Evolutionary conservation across 2,113 vertebrate genomes (phyloP).

Genomic region (Petromus typicus): DNA sequence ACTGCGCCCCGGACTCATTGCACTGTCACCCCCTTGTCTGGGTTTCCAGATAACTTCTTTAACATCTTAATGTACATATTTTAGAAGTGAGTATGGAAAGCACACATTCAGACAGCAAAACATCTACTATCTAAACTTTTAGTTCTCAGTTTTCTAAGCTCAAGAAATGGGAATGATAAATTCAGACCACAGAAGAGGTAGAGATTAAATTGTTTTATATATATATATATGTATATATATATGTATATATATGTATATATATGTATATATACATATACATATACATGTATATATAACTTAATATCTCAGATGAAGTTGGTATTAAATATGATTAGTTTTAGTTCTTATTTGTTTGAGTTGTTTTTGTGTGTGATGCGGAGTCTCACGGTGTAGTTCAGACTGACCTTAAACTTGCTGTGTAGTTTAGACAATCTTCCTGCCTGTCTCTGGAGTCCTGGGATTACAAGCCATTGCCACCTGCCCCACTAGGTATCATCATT

Average conservation of each 20-base stretch:
- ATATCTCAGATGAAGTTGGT: background rate
- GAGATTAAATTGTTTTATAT: background rate
- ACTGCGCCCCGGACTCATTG: background rate
- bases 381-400: background rate
- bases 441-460: background rate
- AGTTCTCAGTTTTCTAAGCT: background rate
- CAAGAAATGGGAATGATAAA: slow-evolving; percentile 9
- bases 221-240: background rate
- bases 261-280: background rate
- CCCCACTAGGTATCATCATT: background rate
- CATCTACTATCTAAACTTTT: background rate
- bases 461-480: background rate
- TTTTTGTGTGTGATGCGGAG: background rate
- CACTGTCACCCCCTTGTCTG: background rate
- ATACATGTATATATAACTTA: background rate
- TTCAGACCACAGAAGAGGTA: background rate
- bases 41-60: background rate
- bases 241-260: background rate
- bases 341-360: background rate
- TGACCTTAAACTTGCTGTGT: background rate
- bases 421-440: background rate
- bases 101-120: background rate
- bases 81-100: background rate
- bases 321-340: background rate
- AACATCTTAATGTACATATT: background rate